Base-by-base conservation (phyloP, 2,113 vertebrate genomes). In the Nibea coibor region DNA sequence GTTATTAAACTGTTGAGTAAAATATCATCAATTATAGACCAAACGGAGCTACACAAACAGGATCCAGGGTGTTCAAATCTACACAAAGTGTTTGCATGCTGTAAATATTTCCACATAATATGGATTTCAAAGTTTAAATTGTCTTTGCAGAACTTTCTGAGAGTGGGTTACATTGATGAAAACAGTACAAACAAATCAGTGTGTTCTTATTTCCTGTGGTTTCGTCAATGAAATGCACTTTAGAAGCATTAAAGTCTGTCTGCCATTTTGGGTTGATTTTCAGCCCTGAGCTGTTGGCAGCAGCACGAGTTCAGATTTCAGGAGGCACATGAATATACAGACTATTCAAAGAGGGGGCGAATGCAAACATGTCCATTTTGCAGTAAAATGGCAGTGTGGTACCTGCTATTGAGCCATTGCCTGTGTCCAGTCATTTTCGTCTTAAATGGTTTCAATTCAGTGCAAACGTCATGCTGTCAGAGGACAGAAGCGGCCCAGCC, bases 371-470 rank as follows among this genome's bases (percentile, higher is more conserved):
- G 64, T 68, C 62, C 70, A 64, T 69, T 91, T 90, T 88, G 35
- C 39, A 64, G n/a, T n/a, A n/a, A 90, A 89, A 90, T 86, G 80
- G 78, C 70, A 88, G 76, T 50, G 24, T 43, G 58, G 62, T 87
- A 81, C 81, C 85, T 87, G 82, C 78, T 85, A 86, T 91, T 88
- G 83, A 86, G 79, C 82, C 75, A 24, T 75, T 28, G 58, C 70
- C 86, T 39, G 75, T 50, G 72, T 85, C 89, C 82, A 82, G 80
- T 91, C 86, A 93, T 94, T 94, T 94, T 92, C 91, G 88, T 89
- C 90, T 95, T 94, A 94, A 95, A 93, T 81, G 88, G 90, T 94
- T 92, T 93, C 91, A 90, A 87, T 93, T 94, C 87, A 94, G 90
- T 78, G 88, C 87, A 82, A 81, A 88, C 82, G 85, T 85, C 82